These are phyloP conservation scores for Halictus quadricinctus DNA, from an alignment of 2,888 invertebrate species.

Conservation along the genomic window DNA sequence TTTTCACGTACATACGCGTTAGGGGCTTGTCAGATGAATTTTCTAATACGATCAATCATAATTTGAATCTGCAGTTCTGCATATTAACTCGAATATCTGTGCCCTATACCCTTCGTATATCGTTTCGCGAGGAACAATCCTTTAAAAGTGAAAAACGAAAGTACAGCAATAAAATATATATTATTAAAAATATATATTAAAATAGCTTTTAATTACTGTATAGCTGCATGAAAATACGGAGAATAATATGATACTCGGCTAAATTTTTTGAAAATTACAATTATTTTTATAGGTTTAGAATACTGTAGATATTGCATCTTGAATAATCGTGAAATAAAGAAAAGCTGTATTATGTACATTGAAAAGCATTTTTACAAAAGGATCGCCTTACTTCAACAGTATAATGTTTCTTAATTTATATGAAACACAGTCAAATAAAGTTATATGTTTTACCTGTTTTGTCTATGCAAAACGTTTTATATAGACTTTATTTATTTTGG, in stretches of 20 bases:
- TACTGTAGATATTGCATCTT: no score
- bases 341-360: no score
- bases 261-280: no score
- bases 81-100: conserved; percentile 1
- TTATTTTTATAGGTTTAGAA: no score
- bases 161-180: neutral
- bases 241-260: no score
- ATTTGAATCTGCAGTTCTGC: neutral
- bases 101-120: neutral
- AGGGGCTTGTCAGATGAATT: conserved; percentile 35
- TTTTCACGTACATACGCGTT: conserved; percentile 53
- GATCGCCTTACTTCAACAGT: no score
- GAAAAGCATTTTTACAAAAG: no score
- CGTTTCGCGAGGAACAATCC: neutral
- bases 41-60: neutral
- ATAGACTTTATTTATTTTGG: neutral
- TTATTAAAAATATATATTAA: no score
- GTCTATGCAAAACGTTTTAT: neutral
- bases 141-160: neutral
- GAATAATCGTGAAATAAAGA: no score
- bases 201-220: no score
- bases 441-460: neutral
- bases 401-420: neutral
- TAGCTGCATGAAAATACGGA: no score
- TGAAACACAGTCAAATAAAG: neutral